phyloP scores from a whole-genome alignment of 92 coral and sea anemone genomes.

The Nematostella vectensis region DNA sequence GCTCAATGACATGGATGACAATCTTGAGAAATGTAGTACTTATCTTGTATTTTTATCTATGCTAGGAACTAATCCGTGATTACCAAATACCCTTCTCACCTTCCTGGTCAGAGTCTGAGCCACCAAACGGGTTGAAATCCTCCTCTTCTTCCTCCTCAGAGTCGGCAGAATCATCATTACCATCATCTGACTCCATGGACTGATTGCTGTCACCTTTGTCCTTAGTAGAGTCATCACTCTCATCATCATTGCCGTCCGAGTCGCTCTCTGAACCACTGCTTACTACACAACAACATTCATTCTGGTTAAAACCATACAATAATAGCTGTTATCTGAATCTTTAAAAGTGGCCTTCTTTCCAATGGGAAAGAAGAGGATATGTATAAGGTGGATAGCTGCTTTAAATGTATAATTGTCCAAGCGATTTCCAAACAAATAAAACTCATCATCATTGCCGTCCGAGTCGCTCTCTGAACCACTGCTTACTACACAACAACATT shows the following conservation, averaged over 20 bases:
- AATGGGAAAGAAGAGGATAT: no score
- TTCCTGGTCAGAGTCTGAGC: conserved; percentile 66
- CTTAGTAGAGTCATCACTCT: conserved; percentile 3
- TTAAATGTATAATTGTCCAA: no score
- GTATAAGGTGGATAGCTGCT: no score
- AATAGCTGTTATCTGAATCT: no score
- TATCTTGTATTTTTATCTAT: no score
- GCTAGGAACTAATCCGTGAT: not conserved
- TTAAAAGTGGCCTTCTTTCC: no score
- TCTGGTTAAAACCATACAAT: no score
- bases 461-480: conserved; percentile 78
- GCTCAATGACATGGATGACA: no score
- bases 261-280: conserved; percentile 80
- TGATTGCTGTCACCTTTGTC: conserved; percentile 20
- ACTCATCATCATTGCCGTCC: conserved; percentile 16
- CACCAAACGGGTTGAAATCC: conserved; percentile 70
- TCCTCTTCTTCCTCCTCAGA: conserved; percentile 66
- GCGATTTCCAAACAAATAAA: no score
- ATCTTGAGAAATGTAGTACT: no score
- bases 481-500: conserved; percentile 31
- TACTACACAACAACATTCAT: conserved; percentile 22
- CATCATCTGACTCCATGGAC: conserved; percentile 20
- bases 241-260: conserved; percentile 23
- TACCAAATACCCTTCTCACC: conserved; percentile 7
- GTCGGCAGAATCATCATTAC: conserved; percentile 37